Evolutionary conservation across 2,113 vertebrate genomes (phyloP).

Genomic region (Brevimyrus niger): DNA sequence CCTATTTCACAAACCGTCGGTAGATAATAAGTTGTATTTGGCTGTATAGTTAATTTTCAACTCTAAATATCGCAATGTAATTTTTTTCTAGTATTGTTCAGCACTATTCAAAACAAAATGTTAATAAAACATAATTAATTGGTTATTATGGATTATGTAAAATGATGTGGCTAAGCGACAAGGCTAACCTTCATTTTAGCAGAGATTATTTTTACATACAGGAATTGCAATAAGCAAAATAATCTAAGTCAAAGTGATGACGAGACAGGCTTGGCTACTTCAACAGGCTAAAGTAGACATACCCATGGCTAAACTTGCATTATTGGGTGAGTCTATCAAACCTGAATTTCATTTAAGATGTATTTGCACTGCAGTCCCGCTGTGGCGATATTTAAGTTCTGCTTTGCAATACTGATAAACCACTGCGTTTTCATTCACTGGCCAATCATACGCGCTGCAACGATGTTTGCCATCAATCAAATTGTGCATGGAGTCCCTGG

Average conservation of each 20-base stretch:
- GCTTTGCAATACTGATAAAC: background rate
- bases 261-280: background rate
- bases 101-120: too few relatives aligned
- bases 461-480: background rate
- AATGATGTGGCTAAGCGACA: background rate
- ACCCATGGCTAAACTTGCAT: background rate
- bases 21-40: too few relatives aligned
- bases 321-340: background rate
- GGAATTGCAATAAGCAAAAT: background rate
- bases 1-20: too few relatives aligned
- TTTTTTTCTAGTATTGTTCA: too few relatives aligned
- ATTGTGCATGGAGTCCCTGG: background rate
- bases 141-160: background rate
- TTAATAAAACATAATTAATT: background rate
- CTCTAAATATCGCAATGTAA: too few relatives aligned
- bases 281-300: background rate
- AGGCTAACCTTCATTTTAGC: background rate
- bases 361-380: background rate
- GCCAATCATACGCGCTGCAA: background rate
- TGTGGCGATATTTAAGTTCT: background rate
- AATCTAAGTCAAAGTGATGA: background rate
- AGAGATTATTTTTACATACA: background rate
- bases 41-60: too few relatives aligned
- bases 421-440: background rate
- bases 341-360: background rate